A percentile compares a stretch with the other conserved stretches of the same genome.
Evolutionary conservation across 2,888 invertebrate genomes (phyloP).

Genomic region (Cephus pygmeus): DNA sequence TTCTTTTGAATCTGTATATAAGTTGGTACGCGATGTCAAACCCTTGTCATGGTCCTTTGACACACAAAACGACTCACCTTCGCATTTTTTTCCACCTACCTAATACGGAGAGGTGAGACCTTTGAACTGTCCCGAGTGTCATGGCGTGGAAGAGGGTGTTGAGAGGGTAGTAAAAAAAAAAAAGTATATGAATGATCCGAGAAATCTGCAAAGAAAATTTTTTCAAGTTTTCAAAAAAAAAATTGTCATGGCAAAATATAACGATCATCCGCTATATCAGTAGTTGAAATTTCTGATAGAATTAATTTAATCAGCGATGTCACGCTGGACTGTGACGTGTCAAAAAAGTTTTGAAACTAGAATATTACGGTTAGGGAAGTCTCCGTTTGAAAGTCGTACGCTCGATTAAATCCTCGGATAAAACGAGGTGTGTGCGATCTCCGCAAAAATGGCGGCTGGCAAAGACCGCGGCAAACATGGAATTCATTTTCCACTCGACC

Average conservation of each 20-base stretch:
- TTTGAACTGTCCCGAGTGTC: background rate
- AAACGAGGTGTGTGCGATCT: background rate
- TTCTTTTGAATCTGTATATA: background rate
- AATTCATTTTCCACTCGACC: constrained; percentile 35
- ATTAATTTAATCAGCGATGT: background rate
- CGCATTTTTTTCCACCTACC: background rate
- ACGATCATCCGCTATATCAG: background rate
- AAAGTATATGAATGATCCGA: background rate
- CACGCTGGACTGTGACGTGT: background rate
- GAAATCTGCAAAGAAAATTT: background rate
- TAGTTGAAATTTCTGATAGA: background rate
- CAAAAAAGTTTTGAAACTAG: background rate
- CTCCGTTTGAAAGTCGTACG: background rate
- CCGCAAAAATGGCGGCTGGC: background rate
- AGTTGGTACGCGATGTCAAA: background rate
- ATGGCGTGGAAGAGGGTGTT: background rate
- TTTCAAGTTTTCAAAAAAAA: background rate
- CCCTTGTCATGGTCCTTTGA: background rate
- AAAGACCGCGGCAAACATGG: constrained; percentile 13
- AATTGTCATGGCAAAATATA: background rate
- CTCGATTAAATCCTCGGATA: background rate
- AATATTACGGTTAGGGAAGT: background rate
- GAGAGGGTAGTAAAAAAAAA: background rate
- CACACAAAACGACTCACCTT: background rate
- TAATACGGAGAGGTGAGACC: background rate